Conservation (phyloP, 2,888 invertebrate genomes). For the Cerceris ruficornis region DNA sequence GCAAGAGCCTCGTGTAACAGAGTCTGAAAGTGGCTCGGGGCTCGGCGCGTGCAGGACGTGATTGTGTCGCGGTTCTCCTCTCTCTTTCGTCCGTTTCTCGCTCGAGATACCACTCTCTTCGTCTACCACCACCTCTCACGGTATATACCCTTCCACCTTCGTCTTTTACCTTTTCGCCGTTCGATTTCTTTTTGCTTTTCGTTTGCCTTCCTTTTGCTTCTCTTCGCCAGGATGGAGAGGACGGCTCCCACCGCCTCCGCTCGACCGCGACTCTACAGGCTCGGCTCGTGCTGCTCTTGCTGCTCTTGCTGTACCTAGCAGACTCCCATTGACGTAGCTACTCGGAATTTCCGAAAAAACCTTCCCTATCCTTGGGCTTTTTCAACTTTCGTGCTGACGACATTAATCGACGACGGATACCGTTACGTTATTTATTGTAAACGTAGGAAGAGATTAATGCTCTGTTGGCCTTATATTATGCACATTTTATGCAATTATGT, state of each 20-base stretch:
- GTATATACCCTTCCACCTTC: conserved; percentile 59
- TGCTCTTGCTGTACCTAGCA: conserved; percentile 77
- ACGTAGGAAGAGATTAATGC: no score
- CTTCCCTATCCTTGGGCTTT: background rate
- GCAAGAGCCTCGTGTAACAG: conserved; percentile 74
- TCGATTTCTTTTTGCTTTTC: conserved; percentile 61
- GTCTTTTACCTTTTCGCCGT: conserved; percentile 61
- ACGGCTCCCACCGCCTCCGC: conserved; percentile 79
- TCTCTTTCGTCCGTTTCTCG: conserved; percentile 31
- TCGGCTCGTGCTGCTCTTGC: conserved; percentile 73
- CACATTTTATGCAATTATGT: no score
- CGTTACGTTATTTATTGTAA: no score
- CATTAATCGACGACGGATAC: background rate
- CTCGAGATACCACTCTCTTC: conserved; percentile 36
- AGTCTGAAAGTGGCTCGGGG: conserved; percentile 77
- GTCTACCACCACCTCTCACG: conserved; percentile 57
- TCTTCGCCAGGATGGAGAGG: conserved; percentile 67
- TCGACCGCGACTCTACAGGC: conserved; percentile 70
- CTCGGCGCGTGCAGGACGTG: conserved; percentile 81
- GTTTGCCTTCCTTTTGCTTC: conserved; percentile 58
- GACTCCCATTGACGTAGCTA: conserved; percentile 74
- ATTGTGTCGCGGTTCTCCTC: conserved; percentile 74
- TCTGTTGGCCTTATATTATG: no score
- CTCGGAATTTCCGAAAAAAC: conserved; percentile 24
- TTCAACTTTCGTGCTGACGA: conserved; percentile 1